These are phyloP conservation scores for Dysmachus trigonus DNA, from an alignment of 2,888 invertebrate genomes.

Conservation along the genomic window DNA sequence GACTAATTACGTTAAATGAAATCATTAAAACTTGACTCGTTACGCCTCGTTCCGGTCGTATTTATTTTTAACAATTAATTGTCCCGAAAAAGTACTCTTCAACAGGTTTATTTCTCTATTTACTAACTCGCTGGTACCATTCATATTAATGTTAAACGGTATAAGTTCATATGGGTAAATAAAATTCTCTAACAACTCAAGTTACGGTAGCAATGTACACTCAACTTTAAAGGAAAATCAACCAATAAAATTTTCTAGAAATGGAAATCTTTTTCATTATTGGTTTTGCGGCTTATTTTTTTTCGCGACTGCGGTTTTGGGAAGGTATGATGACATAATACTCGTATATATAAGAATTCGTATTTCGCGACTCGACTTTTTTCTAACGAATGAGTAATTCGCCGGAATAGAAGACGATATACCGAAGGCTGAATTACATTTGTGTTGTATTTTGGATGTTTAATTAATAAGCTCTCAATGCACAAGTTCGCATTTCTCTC, in stretches of 20 bases:
- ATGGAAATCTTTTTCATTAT: neutral
- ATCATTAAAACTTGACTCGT: neutral
- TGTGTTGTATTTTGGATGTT: neutral
- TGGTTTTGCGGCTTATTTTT: neutral
- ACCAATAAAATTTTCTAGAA: neutral
- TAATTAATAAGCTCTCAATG: neutral
- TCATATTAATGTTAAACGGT: neutral
- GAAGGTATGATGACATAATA: neutral
- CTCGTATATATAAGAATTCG: neutral
- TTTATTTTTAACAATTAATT: neutral
- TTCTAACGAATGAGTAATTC: neutral
- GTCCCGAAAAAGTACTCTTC: neutral
- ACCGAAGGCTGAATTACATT: neutral
- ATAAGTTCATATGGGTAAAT: neutral
- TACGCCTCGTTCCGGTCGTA: neutral
- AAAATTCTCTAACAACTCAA: neutral
- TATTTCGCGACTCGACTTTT: neutral
- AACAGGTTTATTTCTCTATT: neutral
- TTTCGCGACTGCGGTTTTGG: neutral
- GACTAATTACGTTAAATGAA: neutral
- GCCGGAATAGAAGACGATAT: neutral
- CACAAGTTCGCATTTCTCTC: neutral
- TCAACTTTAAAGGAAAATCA: neutral
- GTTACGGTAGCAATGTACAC: neutral
- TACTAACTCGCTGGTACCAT: neutral